phyloP scores from a whole-genome alignment of 2,888 invertebrate genomes.

The Drosophila subquinaria region DNA sequence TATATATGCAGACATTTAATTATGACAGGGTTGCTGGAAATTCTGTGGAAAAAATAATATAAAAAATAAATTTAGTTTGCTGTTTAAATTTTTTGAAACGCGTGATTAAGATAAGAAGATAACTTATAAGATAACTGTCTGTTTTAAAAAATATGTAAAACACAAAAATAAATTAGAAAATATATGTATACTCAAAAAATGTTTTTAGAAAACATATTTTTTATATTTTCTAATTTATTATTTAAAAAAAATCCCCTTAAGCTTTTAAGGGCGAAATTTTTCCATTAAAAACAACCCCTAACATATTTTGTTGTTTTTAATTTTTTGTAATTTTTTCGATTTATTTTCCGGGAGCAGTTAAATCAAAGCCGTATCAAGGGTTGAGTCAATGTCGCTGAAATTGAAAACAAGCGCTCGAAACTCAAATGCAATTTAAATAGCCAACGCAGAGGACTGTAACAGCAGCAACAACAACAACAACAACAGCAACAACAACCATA shows the following conservation, averaged over 20 bases:
- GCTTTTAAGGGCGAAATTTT: not conserved
- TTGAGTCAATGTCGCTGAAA: slow-evolving; percentile 26
- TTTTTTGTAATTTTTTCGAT: slow-evolving; percentile 13
- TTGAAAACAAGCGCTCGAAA: slow-evolving; percentile 27
- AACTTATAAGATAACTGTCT: too few species aligned
- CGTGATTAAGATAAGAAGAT: too few species aligned
- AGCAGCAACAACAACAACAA: slow-evolving; percentile 5
- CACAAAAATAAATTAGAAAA: too few species aligned
- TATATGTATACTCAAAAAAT: too few species aligned
- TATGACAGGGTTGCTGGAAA: slow-evolving; percentile 1
- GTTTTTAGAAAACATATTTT: too few species aligned
- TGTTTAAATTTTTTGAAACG: too few species aligned
- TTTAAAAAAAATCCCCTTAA: not conserved
- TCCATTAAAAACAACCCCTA: slow-evolving; percentile 27
- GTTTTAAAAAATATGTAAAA: too few species aligned
- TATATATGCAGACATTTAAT: not conserved
- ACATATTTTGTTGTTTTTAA: slow-evolving; percentile 21
- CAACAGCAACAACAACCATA: not conserved
- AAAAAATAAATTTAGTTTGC: not conserved
- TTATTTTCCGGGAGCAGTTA: slow-evolving; percentile 22
- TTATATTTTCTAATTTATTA: not conserved
- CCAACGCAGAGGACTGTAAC: slow-evolving; percentile 16
- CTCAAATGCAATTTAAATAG: slow-evolving; percentile 27
- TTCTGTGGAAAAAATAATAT: not conserved
- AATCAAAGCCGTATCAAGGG: slow-evolving; percentile 27